Base-by-base conservation (phyloP, 2,113 vertebrate species). In the Ondatra zibethicus region DNA sequence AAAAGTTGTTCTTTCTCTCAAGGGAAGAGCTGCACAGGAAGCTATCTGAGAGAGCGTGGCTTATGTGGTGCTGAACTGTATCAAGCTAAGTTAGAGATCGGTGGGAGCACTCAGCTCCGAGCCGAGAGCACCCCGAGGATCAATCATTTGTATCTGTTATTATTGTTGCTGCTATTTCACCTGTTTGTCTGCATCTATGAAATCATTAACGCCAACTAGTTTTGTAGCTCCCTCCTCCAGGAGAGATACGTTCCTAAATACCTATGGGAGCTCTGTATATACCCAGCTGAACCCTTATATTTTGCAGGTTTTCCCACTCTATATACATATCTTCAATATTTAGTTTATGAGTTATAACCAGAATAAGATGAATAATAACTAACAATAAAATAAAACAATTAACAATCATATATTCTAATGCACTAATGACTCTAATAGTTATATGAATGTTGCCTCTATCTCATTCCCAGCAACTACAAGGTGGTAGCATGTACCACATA, bases 1-100 rank as follows among this genome's bases (percentile, higher is more conserved):
- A 89, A 76, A 52, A 76, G 45, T 50, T 61, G 61, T 47, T 90
- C 68, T 97, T 86, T 91, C 84, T 75, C 70, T 84, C 70, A 81
- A 96, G 39, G 55, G 55, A 96, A 85, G 63, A 85, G 27, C 61
- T 78, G 10, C 19, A 63, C 5, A 75, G 17, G n/a, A 92, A 88
- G 85, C 5, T 58, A 84, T 42, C 13, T 9, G 52, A 81, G n/a
- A 82, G 66, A 61, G 96, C 39, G 10, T 94, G 76, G 23, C 36
- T 95, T 76, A 10, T 27, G 31, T 85, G 17, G 88, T 92, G 45
- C 45, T 47, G 13, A 91, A 29, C 10, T 39, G 8, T 36, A 27
- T 66, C n/a, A 70, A 47, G 88, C 73, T 23, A 96, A 76, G 50
- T 81, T 63, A 70, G 66, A 42, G 84, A 36, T 55, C 70, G 47